These are phyloP conservation scores for Cepaea hortensis DNA, from an alignment of 2,888 invertebrate species.

Conservation along the genomic window DNA sequence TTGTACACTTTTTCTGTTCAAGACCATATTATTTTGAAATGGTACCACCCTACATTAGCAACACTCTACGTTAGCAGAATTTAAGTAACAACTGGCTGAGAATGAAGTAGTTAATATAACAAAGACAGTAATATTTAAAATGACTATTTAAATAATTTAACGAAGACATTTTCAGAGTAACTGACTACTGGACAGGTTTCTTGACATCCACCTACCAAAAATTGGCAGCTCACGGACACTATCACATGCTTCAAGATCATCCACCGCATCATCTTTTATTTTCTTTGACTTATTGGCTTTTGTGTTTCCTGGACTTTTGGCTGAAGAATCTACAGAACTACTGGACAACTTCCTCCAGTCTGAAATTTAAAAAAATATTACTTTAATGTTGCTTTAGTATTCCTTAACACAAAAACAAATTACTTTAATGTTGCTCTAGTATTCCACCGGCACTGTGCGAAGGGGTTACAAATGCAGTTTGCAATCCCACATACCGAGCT, in stretches of 20 bases:
- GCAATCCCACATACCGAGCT: too few relatives aligned
- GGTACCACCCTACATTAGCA: background rate
- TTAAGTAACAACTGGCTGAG: background rate
- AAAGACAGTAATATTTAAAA: background rate
- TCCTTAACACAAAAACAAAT: too few relatives aligned
- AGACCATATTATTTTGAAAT: too few relatives aligned
- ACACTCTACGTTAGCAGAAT: background rate
- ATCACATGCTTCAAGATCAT: slow-evolving; percentile 11
- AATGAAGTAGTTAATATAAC: background rate
- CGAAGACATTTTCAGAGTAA: background rate
- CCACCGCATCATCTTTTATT: background rate
- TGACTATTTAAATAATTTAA: background rate
- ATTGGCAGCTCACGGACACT: background rate
- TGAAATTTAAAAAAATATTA: background rate
- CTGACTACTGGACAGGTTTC: background rate
- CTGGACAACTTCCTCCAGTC: slow-evolving; percentile 24
- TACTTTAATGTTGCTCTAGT: too few relatives aligned
- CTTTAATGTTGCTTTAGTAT: background rate
- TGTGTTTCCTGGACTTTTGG: background rate
- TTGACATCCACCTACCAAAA: background rate
- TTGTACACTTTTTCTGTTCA: too few relatives aligned
- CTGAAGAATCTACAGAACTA: slow-evolving; percentile 31
- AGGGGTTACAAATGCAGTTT: too few relatives aligned
- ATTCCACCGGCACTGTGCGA: too few relatives aligned
- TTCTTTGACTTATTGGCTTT: slow-evolving; percentile 1